Percentiles rank a stretch among this genome's conserved stretches.
Conservation (phyloP, 2,797 vertebrate species). For the Xenops minutus region DNA sequence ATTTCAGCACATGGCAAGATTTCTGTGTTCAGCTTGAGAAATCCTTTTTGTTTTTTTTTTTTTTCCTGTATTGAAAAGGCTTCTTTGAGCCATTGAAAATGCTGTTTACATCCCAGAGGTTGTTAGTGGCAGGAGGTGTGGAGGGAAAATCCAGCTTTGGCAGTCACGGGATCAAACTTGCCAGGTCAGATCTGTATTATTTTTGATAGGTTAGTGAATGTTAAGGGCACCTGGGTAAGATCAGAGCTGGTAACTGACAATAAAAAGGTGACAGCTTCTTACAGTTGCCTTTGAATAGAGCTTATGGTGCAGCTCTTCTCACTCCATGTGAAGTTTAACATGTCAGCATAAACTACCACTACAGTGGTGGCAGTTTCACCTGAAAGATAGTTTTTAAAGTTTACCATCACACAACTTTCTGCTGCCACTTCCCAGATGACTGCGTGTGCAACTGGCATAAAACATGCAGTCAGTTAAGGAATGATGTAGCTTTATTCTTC, state of each 20-base stretch:
- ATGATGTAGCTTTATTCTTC: background rate
- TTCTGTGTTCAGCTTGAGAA: background rate
- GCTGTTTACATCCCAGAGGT: background rate
- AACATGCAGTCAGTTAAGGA: background rate
- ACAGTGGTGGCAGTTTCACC: background rate
- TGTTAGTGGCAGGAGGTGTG: background rate
- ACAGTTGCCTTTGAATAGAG: background rate
- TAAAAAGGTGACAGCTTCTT: background rate
- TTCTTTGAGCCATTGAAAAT: slow-evolving; percentile 8
- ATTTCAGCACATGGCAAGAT: background rate
- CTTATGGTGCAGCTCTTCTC: background rate
- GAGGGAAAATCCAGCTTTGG: slow-evolving; percentile 14
- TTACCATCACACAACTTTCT: background rate
- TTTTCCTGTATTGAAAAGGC: background rate
- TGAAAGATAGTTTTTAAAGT: background rate
- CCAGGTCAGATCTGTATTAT: background rate
- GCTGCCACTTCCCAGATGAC: background rate
- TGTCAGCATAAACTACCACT: background rate
- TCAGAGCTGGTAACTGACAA: background rate
- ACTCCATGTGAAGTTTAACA: accelerated
- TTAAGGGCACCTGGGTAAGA: background rate
- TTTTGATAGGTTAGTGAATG: background rate
- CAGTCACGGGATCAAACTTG: background rate
- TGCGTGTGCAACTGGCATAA: background rate
- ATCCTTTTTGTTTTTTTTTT: background rate